phyloP scores from a whole-genome alignment of 2,888 invertebrate species.

The Oscheius sp. region DNA sequence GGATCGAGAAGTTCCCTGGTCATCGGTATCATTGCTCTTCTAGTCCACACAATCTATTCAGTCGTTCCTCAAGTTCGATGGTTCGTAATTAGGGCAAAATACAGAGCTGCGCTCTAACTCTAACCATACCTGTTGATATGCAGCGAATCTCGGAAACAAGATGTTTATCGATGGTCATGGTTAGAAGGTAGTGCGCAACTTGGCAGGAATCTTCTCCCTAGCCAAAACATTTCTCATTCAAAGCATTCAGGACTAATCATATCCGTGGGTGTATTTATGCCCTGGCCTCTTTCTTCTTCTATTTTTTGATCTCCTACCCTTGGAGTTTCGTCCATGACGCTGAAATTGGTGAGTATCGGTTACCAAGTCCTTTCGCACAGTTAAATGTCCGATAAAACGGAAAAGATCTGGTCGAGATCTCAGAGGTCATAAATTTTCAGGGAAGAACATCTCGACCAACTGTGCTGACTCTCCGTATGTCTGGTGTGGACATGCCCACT shows the following conservation, averaged over 20 bases:
- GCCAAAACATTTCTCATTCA: no score
- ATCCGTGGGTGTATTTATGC: neutral
- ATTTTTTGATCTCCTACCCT: slow-evolving; percentile 3
- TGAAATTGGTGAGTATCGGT: neutral
- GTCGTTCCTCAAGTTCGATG: slow-evolving; percentile 11
- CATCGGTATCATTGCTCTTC: slow-evolving; percentile 6
- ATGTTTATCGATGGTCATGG: no score
- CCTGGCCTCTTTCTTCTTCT: neutral
- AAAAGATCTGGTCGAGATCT: no score
- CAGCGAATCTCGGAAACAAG: no score
- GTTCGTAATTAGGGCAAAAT: neutral
- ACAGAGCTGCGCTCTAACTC: neutral
- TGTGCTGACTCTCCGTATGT: slow-evolving; percentile 2
- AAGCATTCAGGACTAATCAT: slow-evolving; percentile 1
- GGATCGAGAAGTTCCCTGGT: slow-evolving; percentile 4
- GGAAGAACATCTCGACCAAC: neutral
- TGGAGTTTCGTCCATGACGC: slow-evolving; percentile 4
- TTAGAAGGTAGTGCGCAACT: no score
- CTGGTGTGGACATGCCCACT: neutral
- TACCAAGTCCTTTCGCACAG: no score
- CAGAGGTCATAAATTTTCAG: neutral
- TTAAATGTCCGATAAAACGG: no score
- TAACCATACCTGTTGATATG: no score
- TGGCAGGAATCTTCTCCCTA: no score
- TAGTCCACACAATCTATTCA: neutral